Evolutionary conservation across 2,888 invertebrate genomes (phyloP).

Genomic region (Platynereis dumerilii): DNA sequence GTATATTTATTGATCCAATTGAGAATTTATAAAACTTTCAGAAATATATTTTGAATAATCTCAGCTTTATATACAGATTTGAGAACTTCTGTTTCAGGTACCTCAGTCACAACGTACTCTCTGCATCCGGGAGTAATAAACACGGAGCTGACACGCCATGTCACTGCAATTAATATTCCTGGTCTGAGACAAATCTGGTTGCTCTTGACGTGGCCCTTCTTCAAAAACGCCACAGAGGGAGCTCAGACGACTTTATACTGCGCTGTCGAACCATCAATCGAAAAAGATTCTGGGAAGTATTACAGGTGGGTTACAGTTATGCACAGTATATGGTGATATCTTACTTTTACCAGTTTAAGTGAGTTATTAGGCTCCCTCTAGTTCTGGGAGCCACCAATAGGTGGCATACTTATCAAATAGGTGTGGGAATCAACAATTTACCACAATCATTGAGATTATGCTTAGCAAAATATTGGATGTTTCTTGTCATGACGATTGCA

Average conservation of each 20-base stretch:
- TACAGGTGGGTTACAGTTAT: constrained; percentile 1
- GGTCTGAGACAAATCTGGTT: not conserved
- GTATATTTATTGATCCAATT: too few relatives aligned
- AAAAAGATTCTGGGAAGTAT: not conserved
- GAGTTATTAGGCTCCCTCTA: too few relatives aligned
- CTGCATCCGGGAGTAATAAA: not conserved
- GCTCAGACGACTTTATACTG: constrained; percentile 2
- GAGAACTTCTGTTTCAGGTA: not conserved
- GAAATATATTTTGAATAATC: too few relatives aligned
- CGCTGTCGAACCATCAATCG: not conserved
- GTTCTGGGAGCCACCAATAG: not conserved
- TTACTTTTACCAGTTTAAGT: too few relatives aligned
- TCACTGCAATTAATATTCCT: not conserved
- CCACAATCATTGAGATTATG: too few relatives aligned
- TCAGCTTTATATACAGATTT: too few relatives aligned
- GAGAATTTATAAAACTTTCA: too few relatives aligned
- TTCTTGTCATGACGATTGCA: not conserved
- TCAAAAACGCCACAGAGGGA: constrained; percentile 2
- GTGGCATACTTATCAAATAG: not conserved
- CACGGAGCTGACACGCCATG: not conserved
- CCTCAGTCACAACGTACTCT: not conserved
- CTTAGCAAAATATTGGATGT: too few relatives aligned
- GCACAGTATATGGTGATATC: too few relatives aligned
- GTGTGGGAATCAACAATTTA: too few relatives aligned
- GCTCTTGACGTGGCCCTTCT: not conserved